These are phyloP conservation scores for Dicycla oo DNA, from an alignment of 2,888 invertebrate genomes.

Conservation along the genomic window DNA sequence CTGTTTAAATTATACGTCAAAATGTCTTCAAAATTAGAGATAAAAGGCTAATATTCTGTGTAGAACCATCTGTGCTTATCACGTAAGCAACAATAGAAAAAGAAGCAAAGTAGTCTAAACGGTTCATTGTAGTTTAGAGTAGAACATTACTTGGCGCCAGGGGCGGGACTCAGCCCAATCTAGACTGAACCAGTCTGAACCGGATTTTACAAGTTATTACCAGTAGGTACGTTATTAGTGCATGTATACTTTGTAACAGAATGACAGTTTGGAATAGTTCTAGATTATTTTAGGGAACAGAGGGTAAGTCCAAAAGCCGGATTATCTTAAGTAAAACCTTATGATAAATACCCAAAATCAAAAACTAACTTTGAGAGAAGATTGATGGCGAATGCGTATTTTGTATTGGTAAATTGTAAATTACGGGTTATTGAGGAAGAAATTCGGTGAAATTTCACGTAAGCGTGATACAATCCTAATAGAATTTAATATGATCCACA, in stretches of 20 bases:
- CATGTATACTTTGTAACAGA: slow-evolving; percentile 37
- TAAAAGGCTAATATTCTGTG: slow-evolving; percentile 10
- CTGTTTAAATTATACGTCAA: background rate
- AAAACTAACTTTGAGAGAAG: background rate
- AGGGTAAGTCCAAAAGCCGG: background rate
- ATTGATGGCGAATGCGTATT: background rate
- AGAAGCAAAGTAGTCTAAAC: slow-evolving; percentile 51
- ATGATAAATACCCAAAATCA: background rate
- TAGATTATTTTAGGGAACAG: slow-evolving; percentile 14
- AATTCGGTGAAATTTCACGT: background rate
- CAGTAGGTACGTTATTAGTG: slow-evolving; percentile 43
- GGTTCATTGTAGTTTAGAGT: slow-evolving; percentile 56
- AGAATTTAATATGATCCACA: slow-evolving; percentile 1
- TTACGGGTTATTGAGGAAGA: background rate
- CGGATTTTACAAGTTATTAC: slow-evolving; percentile 62
- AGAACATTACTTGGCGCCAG: slow-evolving; percentile 51
- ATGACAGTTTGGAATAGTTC: slow-evolving; percentile 19
- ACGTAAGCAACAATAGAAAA: slow-evolving; percentile 46
- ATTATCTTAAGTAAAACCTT: background rate
- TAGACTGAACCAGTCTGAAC: slow-evolving; percentile 43
- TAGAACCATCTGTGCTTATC: slow-evolving; percentile 35
- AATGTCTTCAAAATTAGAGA: background rate
- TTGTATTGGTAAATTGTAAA: background rate
- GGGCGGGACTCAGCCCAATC: slow-evolving; percentile 45
- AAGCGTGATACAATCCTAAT: background rate